These are phyloP conservation scores for Bovichtus diacanthus DNA, from an alignment of 2,797 vertebrate species.

Conservation along the genomic window DNA sequence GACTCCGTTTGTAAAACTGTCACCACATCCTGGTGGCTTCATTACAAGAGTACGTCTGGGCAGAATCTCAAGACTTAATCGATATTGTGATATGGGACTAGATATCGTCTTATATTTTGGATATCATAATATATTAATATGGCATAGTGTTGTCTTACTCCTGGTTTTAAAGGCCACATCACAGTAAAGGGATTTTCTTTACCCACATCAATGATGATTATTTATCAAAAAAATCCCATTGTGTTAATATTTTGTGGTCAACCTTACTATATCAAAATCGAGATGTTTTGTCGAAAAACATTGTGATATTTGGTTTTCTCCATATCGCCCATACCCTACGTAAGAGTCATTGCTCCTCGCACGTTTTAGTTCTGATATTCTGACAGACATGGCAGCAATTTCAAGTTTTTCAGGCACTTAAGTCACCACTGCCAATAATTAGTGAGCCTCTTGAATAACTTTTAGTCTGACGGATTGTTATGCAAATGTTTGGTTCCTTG, in stretches of 20 bases:
- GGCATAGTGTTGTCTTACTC: neutral
- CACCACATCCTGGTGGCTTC: neutral
- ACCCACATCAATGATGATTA: too few relatives aligned
- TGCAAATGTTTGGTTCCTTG: neutral
- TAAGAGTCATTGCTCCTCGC: neutral
- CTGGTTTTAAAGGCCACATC: too few relatives aligned
- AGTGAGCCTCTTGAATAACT: neutral
- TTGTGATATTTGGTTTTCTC: too few relatives aligned
- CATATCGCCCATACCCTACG: too few relatives aligned
- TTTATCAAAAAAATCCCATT: too few relatives aligned
- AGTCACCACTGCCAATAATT: neutral
- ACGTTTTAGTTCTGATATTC: neutral
- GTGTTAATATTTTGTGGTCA: too few relatives aligned
- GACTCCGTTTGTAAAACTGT: conserved; percentile 29
- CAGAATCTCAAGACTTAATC: neutral
- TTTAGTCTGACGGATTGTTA: neutral
- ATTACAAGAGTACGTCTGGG: neutral
- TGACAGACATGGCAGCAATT: neutral
- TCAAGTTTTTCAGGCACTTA: neutral
- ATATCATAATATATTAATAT: neutral
- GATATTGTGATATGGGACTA: neutral
- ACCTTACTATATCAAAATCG: too few relatives aligned
- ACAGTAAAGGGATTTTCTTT: too few relatives aligned
- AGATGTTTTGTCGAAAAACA: too few relatives aligned
- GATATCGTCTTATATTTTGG: neutral